These are phyloP conservation scores for Listronotus bonariensis DNA, from an alignment of 1,140 invertebrate genomes.

Conservation along the genomic window DNA sequence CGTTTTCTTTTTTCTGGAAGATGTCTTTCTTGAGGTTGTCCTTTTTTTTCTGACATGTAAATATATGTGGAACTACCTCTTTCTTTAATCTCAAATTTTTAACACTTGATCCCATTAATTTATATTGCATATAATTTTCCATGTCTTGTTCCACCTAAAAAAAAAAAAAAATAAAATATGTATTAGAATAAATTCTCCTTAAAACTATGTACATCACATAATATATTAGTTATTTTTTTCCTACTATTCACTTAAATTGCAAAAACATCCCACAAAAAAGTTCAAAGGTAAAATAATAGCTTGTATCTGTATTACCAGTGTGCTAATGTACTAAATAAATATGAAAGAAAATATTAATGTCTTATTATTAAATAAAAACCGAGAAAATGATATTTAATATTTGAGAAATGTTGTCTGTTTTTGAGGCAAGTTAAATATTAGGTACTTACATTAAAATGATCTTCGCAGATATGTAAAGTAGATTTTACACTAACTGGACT, in stretches of 20 bases:
- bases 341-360: too few species aligned
- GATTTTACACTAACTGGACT: not conserved
- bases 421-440: not conserved
- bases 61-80: too few species aligned
- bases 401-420: not conserved
- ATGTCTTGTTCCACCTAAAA: not conserved
- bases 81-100: too few species aligned
- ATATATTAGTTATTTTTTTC: not conserved
- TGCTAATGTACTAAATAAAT: too few species aligned
- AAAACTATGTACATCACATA: not conserved
- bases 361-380: too few species aligned
- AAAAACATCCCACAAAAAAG: not conserved
- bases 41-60: not conserved
- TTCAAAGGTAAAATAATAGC: not conserved
- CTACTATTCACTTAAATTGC: too few species aligned
- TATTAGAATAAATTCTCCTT: not conserved
- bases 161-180: not conserved
- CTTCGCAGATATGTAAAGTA: too few species aligned
- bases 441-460: not conserved
- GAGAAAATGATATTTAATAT: not conserved
- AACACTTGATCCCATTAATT: not conserved
- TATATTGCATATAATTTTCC: conserved; percentile 6
- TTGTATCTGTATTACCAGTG: too few species aligned
- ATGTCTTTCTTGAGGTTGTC: conserved; percentile 1
- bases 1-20: conserved; percentile 3